Evolutionary conservation across 2,113 vertebrate species (phyloP), one percentile per base, ranked within the genome.

Genomic region (Pardalotus punctatus): DNA sequence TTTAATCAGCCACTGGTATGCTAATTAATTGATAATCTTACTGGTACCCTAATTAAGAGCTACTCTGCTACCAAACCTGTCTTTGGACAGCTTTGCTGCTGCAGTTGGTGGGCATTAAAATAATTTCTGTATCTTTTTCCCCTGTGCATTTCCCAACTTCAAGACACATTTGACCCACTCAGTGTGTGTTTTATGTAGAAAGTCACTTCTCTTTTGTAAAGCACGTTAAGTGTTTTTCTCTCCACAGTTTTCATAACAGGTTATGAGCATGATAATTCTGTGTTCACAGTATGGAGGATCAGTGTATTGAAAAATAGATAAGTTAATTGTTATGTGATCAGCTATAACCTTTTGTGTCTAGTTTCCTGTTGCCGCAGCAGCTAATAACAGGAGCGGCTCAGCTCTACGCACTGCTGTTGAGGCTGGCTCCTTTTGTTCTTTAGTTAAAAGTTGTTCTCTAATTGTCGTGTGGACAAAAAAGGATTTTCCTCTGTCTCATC

Each of bases 91-190:
- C 29, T 73, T 86, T 81, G 15, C 36, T 81, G 28, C n/a, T 81
- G 67, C 13, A 54, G 22, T 53, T 69, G 36, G 15, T 42, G 74
- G n/a, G 5, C 5, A 40, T 45, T 47, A 82, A 90, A 85, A 85
- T 38, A 85, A 70, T 27, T 47, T 28, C n/a, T 50, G 10, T 4
- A 0, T 2, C 23, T 35, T 66, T 25, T 13, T 4, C 0, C 19
- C 11, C 18, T 10, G 4, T 35, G 43, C 2, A 1, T 73, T 93
- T 82, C 9, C n/a, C 40, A 64, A 0, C 22, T 61, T 42, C 27
- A 24, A 74, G 48, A 40, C 31, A 20, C 2, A 2, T 43, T 71
- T 77, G 28, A 45, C 10, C 16, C 27, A 12, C 14, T 42, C 43
- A 13, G 11, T 25, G 45, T 27, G 11, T 43, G 22, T 28, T 80